phyloP scores from a whole-genome alignment of 2,113 vertebrate genomes.

The Malurus melanocephalus region DNA sequence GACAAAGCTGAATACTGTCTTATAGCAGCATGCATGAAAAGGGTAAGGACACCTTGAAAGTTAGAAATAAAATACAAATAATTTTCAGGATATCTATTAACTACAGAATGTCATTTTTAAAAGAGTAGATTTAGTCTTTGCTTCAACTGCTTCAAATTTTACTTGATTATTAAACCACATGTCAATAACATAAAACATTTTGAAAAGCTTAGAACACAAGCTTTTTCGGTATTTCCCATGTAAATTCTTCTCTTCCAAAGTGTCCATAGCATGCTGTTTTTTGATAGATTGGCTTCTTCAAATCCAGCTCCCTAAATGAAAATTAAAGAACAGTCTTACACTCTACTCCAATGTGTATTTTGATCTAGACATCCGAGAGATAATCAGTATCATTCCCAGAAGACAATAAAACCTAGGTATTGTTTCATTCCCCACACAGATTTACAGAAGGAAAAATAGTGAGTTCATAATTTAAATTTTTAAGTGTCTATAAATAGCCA shows the following conservation, averaged over 20 bases:
- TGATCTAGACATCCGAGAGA: neutral
- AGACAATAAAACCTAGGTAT: neutral
- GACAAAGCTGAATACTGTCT: neutral
- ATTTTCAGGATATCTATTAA: neutral
- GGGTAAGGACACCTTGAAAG: neutral
- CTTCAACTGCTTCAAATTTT: neutral
- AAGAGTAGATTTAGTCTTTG: neutral
- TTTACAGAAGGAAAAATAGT: neutral
- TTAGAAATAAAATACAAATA: neutral
- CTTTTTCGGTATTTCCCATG: slow-evolving; percentile 85
- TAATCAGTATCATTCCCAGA: neutral
- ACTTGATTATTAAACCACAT: neutral
- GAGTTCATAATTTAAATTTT: neutral
- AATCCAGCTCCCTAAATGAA: slow-evolving; percentile 82
- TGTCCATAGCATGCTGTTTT: slow-evolving; percentile 82
- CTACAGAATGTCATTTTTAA: neutral
- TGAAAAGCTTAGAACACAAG: slow-evolving; percentile 75
- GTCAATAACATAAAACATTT: neutral
- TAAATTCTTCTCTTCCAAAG: slow-evolving; percentile 85
- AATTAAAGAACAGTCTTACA: neutral
- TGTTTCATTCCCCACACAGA: neutral
- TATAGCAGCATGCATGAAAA: neutral
- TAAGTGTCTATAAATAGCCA: neutral
- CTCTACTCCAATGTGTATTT: neutral
- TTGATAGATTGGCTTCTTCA: slow-evolving; percentile 85